Evolutionary conservation across 1,140 invertebrate genomes (phyloP).

Genomic region (Drosophila oshimai): DNA sequence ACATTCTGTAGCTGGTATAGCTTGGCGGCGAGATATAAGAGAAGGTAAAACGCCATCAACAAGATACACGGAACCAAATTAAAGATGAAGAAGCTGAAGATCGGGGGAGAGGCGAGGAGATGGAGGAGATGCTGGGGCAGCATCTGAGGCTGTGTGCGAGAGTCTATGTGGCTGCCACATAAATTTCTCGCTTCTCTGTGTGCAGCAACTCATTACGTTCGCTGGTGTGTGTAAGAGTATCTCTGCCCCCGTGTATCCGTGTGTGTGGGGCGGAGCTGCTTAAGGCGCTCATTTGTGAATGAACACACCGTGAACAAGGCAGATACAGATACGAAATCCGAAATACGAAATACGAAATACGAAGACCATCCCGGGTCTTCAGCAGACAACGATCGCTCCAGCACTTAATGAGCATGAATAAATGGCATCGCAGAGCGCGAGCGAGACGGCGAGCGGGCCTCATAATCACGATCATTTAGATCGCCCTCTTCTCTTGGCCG

Average conservation of each 20-base stretch:
- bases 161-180: conserved; percentile 75
- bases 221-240: conserved; percentile 12
- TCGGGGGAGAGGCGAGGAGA: not conserved
- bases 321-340: conserved; percentile 24
- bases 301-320: conserved; percentile 70
- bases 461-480: conserved; percentile 47
- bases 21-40: conserved; percentile 70
- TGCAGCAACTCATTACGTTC: conserved; percentile 57
- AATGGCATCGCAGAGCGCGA: conserved; percentile 52
- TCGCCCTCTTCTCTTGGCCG: conserved; percentile 30
- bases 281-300: conserved; percentile 82
- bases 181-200: conserved; percentile 55
- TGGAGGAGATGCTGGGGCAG: not conserved
- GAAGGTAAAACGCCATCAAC: conserved; percentile 80
- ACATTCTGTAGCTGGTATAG: conserved; percentile 62
- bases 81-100: conserved; percentile 72
- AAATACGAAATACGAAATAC: no score
- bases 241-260: no score
- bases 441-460: conserved; percentile 27
- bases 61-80: conserved; percentile 79
- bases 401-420: conserved; percentile 81
- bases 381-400: conserved; percentile 50
- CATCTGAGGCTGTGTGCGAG: conserved; percentile 36
- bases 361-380: conserved; percentile 36
- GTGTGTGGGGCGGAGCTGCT: conserved; percentile 77